These are phyloP conservation scores for Limnephilus rhombicus DNA, from an alignment of 2,888 invertebrate genomes.

Conservation along the genomic window DNA sequence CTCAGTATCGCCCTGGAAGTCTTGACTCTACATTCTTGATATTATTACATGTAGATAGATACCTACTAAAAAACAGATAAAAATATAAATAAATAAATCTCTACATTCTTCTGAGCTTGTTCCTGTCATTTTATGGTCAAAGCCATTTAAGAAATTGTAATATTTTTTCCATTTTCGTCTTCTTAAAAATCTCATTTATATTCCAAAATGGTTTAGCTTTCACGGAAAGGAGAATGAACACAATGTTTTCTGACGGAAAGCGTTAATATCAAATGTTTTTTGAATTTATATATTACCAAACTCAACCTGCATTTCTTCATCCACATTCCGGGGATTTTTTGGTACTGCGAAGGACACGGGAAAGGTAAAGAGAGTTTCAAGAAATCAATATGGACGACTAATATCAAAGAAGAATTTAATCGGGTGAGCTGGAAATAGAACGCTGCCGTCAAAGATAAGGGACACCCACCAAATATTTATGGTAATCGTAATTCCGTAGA, in stretches of 20 bases:
- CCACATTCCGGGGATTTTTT: not conserved
- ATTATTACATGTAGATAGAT: no score
- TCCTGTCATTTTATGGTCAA: no score
- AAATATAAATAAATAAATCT: not conserved
- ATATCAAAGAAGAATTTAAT: not conserved
- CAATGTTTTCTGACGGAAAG: not conserved
- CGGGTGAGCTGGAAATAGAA: not conserved
- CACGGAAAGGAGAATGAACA: not conserved
- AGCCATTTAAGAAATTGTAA: not conserved
- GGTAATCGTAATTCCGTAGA: not conserved
- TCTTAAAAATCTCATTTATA: not conserved
- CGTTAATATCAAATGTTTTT: not conserved
- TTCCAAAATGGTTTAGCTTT: not conserved
- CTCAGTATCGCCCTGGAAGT: no score
- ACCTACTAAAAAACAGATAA: no score
- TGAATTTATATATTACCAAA: not conserved
- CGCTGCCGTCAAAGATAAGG: not conserved
- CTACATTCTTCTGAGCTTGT: no score
- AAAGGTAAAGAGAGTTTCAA: not conserved
- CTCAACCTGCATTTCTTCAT: not conserved
- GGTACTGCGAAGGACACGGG: not conserved
- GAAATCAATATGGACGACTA: not conserved
- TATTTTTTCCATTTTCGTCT: not conserved
- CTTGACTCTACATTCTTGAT: no score
- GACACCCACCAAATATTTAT: not conserved